phyloP scores from a whole-genome alignment of 2,888 invertebrate species.

The Amphipoea lucens region DNA sequence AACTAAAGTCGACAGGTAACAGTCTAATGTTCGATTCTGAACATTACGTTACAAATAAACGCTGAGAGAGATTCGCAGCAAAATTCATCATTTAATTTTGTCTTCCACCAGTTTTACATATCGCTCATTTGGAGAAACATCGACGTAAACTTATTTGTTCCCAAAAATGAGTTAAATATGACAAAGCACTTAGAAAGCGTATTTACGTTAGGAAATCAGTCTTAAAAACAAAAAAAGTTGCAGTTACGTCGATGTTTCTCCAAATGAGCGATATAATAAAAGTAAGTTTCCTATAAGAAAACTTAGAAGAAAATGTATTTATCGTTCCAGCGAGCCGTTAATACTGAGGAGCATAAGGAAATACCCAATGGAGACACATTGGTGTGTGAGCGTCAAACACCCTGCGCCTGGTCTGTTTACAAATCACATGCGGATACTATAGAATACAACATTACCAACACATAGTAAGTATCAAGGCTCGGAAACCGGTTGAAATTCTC shows the following conservation, averaged over 20 bases:
- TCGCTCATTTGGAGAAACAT: too few relatives aligned
- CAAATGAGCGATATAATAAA: not conserved
- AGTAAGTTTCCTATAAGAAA: not conserved
- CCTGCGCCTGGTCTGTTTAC: slow-evolving; percentile 80
- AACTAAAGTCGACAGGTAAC: not conserved
- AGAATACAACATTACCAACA: slow-evolving; percentile 67
- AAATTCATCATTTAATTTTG: not conserved
- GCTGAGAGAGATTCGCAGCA: not conserved
- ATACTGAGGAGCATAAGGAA: slow-evolving; percentile 52
- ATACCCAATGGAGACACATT: not conserved
- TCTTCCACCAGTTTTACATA: not conserved
- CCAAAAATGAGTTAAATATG: too few relatives aligned
- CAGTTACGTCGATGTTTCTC: too few relatives aligned
- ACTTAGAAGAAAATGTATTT: not conserved
- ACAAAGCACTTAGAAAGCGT: too few relatives aligned
- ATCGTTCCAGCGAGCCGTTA: slow-evolving; percentile 72
- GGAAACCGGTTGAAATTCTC: too few relatives aligned
- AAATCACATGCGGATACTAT: slow-evolving; percentile 38
- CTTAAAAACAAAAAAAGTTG: too few relatives aligned
- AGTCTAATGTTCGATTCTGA: not conserved
- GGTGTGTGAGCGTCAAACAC: slow-evolving; percentile 73
- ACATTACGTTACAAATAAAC: not conserved
- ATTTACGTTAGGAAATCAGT: too few relatives aligned
- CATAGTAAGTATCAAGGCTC: slow-evolving; percentile 82
- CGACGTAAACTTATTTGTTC: too few relatives aligned